A percentile compares a stretch with the other conserved stretches of the same genome.
phyloP scores from a whole-genome alignment of 2,888 invertebrate genomes.

The Exephanes ischioxanthus region DNA sequence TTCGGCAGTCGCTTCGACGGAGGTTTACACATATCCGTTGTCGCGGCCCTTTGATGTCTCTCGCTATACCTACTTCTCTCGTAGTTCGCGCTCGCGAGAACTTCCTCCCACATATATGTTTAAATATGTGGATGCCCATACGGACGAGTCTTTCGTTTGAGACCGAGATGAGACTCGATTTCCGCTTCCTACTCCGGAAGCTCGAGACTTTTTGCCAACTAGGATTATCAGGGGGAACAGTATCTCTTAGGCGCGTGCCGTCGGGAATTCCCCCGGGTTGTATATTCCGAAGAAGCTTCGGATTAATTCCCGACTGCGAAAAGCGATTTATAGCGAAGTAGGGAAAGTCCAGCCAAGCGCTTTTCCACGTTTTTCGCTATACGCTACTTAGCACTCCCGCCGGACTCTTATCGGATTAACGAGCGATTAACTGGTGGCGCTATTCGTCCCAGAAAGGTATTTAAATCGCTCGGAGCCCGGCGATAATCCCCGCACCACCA shows the following conservation, averaged over 20 bases:
- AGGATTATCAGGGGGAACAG: not conserved
- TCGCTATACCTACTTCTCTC: conserved; percentile 72
- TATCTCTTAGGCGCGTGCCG: conserved; percentile 45
- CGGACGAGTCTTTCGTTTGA: conserved; percentile 45
- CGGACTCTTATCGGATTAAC: conserved; percentile 60
- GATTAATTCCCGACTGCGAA: not conserved
- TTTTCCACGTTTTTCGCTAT: conserved; percentile 37
- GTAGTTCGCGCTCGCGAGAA: conserved; percentile 53
- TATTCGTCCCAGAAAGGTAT: conserved; percentile 68
- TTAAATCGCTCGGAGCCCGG: conserved; percentile 29
- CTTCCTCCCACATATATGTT: conserved; percentile 52
- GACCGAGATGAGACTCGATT: conserved; percentile 59
- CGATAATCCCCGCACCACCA: conserved; percentile 59
- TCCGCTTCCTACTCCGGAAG: conserved; percentile 66
- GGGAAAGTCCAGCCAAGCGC: conserved; percentile 32
- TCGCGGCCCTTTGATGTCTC: conserved; percentile 83
- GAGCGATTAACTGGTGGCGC: conserved; percentile 76
- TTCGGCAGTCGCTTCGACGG: conserved; percentile 56
- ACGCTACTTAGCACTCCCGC: conserved; percentile 21
- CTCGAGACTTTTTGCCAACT: conserved; percentile 36
- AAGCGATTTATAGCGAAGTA: conserved; percentile 28
- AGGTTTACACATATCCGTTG: conserved; percentile 84
- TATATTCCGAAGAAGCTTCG: not conserved
- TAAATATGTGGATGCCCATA: not conserved
- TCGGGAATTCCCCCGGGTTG: conserved; percentile 43